Evolutionary conservation across 2,113 vertebrate genomes (phyloP).

Genomic region (Rhinopithecus roxellana): DNA sequence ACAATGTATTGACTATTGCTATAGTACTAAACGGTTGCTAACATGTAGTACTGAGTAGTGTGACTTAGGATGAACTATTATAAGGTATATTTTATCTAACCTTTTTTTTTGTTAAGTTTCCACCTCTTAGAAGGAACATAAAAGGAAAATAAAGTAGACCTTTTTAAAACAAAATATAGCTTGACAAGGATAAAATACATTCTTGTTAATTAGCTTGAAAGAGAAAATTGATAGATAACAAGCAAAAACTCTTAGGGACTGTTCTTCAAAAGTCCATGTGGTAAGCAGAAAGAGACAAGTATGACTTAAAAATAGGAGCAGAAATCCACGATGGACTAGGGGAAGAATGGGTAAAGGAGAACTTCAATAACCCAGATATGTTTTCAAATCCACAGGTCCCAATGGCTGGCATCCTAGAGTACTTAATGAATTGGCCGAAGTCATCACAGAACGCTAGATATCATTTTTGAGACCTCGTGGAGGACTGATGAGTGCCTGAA

Average conservation of each 20-base stretch:
- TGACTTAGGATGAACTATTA: background rate
- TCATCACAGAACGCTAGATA: constrained; percentile 56
- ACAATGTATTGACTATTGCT: background rate
- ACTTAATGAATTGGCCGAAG: constrained; percentile 59
- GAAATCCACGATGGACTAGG: constrained; percentile 22
- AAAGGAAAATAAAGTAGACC: background rate
- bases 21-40: background rate
- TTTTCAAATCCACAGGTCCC: constrained; percentile 38
- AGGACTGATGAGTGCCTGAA: constrained; percentile 66
- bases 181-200: background rate
- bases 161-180: background rate
- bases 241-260: background rate
- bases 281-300: background rate
- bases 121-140: background rate
- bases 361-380: constrained; percentile 52
- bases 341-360: constrained; percentile 16
- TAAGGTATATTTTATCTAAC: background rate
- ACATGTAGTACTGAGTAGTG: background rate
- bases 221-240: background rate
- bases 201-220: constrained; percentile 30
- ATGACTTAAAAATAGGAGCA: constrained; percentile 10
- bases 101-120: background rate
- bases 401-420: constrained; percentile 53
- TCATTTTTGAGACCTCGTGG: constrained; percentile 60
- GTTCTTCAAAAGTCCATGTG: background rate